Evolutionary conservation across 2,113 vertebrate species (phyloP), one percentile per base, ranked within the genome.

Genomic region (Phaethornis superciliosus): DNA sequence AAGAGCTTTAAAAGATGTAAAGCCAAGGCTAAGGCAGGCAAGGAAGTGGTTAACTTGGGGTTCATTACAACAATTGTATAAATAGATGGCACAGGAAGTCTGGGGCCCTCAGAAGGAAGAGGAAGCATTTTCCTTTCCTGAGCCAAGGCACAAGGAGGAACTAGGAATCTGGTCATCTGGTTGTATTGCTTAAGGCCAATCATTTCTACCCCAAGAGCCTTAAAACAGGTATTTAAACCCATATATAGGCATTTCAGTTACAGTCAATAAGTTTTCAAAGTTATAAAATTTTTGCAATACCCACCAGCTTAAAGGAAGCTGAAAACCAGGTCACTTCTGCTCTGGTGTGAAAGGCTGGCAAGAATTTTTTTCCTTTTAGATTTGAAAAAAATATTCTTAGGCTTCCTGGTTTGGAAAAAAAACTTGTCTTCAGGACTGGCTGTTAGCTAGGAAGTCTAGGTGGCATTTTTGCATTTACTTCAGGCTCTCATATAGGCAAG

Each of bases 61-160:
- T 74, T 96, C 88, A 94, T 95, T 85, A 94, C 76, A 91, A 68
- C 86, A 82, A 70, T 32, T 37, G 85, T 95, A 97, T 94, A 97
- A 96, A 97, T 95, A 97, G 96, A 95, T 95, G 90, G 89, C 91
- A 96, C 89, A 97, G 95, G 95, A 97, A 93, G 81, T 83, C 91
- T 96, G 93, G 79, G 95, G 93, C 91, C 93, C 93, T 95, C 75
- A 77, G 52, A 72, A 93, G 94, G 95, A 96, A 96, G 88, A 89
- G 91, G 95, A 95, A 96, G 89, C 81, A 60, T 95, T 96, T 95
- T 95, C 93, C 89, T 89, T 94, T 95, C 96, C 93, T 88, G 88
- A 9, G 27, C 89, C 94, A 92, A 93, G 93, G 83, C 70, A 3
- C 84, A 94, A 96, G 94, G 89, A 95, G 96, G 94, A 97, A 97